A percentile compares a stretch with the other conserved stretches of the same genome.
Conservation (phyloP, 2,888 invertebrate genomes). For the Drosophila nr. medialis region DNA sequence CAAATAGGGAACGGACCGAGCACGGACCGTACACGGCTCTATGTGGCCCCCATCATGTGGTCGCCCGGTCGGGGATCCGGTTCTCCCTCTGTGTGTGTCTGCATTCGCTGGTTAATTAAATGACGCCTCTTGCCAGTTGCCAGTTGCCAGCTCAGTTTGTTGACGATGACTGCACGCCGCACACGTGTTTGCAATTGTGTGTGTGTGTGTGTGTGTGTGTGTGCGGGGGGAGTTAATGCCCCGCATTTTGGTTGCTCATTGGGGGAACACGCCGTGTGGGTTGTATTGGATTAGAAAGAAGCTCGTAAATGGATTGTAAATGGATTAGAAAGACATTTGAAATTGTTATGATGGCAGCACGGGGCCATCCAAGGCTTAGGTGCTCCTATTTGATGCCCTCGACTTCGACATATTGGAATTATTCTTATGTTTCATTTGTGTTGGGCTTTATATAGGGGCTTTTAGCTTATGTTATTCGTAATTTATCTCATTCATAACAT, state of each 20-base stretch:
- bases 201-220: neutral
- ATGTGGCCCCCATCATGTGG: constrained; percentile 63
- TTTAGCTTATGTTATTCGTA: neutral
- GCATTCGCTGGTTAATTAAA: constrained; percentile 76
- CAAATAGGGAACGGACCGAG: constrained; percentile 18
- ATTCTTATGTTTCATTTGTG: constrained; percentile 16
- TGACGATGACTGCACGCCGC: constrained; percentile 63
- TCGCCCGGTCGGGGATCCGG: constrained; percentile 35
- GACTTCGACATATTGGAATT: constrained; percentile 4
- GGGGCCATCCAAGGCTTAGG: constrained; percentile 13
- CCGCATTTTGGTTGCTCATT: constrained; percentile 42
- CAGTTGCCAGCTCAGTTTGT: constrained; percentile 12
- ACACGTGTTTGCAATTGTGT: constrained; percentile 77
- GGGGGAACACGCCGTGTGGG: constrained; percentile 38
- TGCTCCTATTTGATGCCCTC: constrained; percentile 7
- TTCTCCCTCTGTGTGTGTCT: constrained; percentile 18
- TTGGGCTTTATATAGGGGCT: constrained; percentile 21
- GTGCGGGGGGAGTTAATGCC: neutral
- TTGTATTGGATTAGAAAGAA: constrained; percentile 58
- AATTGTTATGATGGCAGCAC: constrained; percentile 37
- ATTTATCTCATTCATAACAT: constrained; percentile 19
- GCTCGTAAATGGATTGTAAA: constrained; percentile 70
- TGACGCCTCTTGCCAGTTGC: constrained; percentile 64
- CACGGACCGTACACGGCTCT: constrained; percentile 10
- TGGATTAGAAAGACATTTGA: constrained; percentile 57